Evolutionary conservation across 1,140 invertebrate species (phyloP), one percentile per base, ranked within the genome.

Genomic region (Colletes latitarsis): DNA sequence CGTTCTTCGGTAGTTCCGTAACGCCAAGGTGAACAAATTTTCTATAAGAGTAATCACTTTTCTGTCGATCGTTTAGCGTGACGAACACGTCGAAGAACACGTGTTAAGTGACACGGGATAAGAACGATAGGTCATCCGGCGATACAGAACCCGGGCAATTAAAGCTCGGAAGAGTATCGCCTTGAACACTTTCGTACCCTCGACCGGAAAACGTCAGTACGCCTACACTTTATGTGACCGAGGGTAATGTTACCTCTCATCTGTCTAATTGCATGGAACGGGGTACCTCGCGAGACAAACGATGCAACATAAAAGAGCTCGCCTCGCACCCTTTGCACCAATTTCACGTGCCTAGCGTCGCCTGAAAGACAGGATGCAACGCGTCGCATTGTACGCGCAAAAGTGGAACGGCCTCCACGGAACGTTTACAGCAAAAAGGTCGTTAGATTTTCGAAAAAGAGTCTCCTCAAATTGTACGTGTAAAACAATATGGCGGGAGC

Each of bases 211-310:
- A 74, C 63, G 69, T 66, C 43, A 69, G 60, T 77, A 78, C 75
- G 73, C 71, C 58, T 60, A 70, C 72, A 52, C 72, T 80, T 64
- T 30, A 72, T 57, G 46, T 55, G 80, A 17, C 58, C 43, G 72
- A 55, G 79, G 69, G 73, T 88, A 86, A 85, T 57, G 80, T 85
- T 75, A 78, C 86, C 84, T 86, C 84, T 87, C 77, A 19, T 80
- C 82, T 64, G 77, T 70, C 81, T 87, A 90, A 91, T 91, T 91
- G 90, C 82, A 89, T 75, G 89, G 89, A 82, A 89, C 85, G 87
- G 89, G 89, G 75, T 80, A 88, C 84, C 87, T 85, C 84, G 58
- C 84, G 78, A 88, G 82, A 85, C 67, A 74, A 70, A 81, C 72
- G 72, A 71, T 53, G 77, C 60, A 10, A 43, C 82, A 77, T 82